Base-by-base conservation (phyloP, 1,140 invertebrate genomes). In the Calliopsis andreniformis region DNA sequence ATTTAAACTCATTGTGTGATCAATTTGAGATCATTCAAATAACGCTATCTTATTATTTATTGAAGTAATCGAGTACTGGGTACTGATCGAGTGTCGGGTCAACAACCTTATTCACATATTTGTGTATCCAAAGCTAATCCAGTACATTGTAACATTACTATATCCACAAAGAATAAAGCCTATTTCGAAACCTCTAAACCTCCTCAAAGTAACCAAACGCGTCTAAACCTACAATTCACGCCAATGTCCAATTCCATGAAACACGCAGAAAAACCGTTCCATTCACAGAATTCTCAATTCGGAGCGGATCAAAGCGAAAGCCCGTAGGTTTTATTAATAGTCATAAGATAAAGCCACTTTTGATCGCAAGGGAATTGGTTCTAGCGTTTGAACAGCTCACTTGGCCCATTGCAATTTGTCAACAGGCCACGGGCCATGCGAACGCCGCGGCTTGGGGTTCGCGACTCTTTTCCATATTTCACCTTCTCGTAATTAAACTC, bases 401-500 rank as follows among this genome's bases (percentile, higher is more conserved):
- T 20, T 20, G 20, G n/a, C 56, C 32, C 67, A 42, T 61, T 43
- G 73, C 73, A 76, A 69, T 69, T 68, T 69, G 55, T 75, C 63
- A 75, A 35, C 58, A 16, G 5, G 25, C 23, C 47, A 14, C 16
- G 30, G 28, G 63, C 63, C 63, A 59, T 68, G 59, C 64, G 61
- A 76, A 69, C 73, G 55, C n/a, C 25, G n/a, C 28, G 35, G 62
- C 28, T 23, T n/a, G 35, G 49, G 18, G 8, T 16, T 28, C 47
- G n/a, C 62, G 28, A n/a, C 39, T 58, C 32, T 76, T 76, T 76
- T 69, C 66, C 73, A 76, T 76, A 76, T 76, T 76, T 68, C 73
- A 68, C 73, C 64, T 68, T 69, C 30, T 51, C 64, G 73, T 76
- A 76, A 76, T 76, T 68, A 76, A 76, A 76, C 73, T 76, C 43